Base-by-base conservation (phyloP, 2,113 vertebrate species). In the Caranx ignobilis region DNA sequence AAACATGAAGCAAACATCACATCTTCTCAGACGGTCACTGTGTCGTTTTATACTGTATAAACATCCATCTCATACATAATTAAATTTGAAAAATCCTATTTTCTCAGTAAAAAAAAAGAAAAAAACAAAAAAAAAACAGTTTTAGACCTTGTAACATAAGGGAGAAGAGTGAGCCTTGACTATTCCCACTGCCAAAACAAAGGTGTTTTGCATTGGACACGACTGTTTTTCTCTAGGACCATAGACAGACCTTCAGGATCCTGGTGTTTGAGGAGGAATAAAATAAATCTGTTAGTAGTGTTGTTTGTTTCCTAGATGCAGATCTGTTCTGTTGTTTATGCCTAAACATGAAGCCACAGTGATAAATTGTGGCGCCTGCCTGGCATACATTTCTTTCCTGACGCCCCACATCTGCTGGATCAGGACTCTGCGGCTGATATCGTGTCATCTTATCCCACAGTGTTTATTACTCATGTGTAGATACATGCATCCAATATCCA, bases 391-490 rank as follows among this genome's bases (percentile, higher is more conserved):
- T 70, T 79, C 32, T 41, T 50, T 43, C 39, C 31, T 0, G 6
- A 16, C 48, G 8, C 21, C 16, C 12, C 1, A 7, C 19, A 45
- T 54, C 60, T 59, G 50, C n/a, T 35, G 11, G 2, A 75, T 39
- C 35, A 0, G 9, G 19, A 60, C 56, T 66, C 39, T n/a, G 9
- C 8, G 12, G n/a, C 43, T 50, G 16, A 55, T 43, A 52, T 59
- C 67, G 19, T 35, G 12, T 21, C 0, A 2, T 31, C 50, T 78
- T 32, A 57, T 71, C 34, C 18, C n/a, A 59, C n/a, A 63, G 11
- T 15, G 62, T 64, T 52, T 57, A 73, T 80, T 61, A 64, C 60
- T 39, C n/a, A 3, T 32, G 34, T 63, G 50, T 59, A 8, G 34
- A 63, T 37, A 18, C 57, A 43, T 48, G 35, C 34, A 43, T 32